Conservation (phyloP, 2,797 vertebrate genomes). For the Stomatorhinus walkeri region DNA sequence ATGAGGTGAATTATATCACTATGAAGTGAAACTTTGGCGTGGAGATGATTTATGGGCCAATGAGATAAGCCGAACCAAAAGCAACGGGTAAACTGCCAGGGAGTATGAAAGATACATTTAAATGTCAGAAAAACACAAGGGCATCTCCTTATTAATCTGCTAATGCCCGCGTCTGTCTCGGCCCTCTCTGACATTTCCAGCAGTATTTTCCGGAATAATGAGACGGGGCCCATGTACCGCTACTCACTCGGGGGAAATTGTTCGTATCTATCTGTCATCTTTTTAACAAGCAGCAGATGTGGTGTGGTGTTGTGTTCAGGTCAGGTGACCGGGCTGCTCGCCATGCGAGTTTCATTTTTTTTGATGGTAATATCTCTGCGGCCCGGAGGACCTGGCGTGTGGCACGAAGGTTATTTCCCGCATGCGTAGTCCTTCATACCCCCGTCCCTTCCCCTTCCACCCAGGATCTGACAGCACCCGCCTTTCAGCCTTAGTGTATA, state of each 20-base stretch:
- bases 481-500: background rate
- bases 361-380: background rate
- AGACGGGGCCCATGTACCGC: slow-evolving; percentile 38
- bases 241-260: slow-evolving; percentile 23
- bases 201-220: slow-evolving; percentile 39
- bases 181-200: slow-evolving; percentile 41
- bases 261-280: background rate
- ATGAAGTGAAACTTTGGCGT: slow-evolving; percentile 45
- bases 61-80: slow-evolving; percentile 45
- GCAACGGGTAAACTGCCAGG: slow-evolving; percentile 36
- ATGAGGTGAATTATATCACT: slow-evolving; percentile 32
- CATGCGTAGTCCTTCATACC: background rate
- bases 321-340: background rate
- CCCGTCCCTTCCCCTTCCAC: background rate
- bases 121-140: slow-evolving; percentile 46
- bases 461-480: background rate
- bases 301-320: background rate
- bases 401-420: background rate
- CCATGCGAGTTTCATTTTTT: background rate
- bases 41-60: slow-evolving; percentile 48
- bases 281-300: slow-evolving; percentile 5
- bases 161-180: slow-evolving; percentile 34
- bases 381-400: background rate
- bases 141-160: slow-evolving; percentile 41
- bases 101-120: slow-evolving; percentile 44